These are phyloP conservation scores for Vultur gryphus DNA, from an alignment of 2,797 vertebrate genomes.

Conservation along the genomic window DNA sequence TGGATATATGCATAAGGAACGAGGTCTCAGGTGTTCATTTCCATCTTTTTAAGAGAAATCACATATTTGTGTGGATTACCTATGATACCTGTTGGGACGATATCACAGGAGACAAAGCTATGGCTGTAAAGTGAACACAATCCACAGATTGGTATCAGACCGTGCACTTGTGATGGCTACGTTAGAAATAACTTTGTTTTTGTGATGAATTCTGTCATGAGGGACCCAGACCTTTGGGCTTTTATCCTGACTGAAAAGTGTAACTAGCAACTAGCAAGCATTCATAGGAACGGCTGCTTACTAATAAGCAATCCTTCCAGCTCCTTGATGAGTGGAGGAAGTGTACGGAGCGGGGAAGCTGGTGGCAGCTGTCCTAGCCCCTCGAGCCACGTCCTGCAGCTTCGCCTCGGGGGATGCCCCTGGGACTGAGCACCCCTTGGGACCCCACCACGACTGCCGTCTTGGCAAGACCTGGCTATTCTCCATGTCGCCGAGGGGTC, in stretches of 20 bases:
- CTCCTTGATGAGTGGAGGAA: background rate
- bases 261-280: background rate
- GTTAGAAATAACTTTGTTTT: background rate
- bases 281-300: background rate
- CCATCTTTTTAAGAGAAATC: background rate
- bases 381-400: background rate
- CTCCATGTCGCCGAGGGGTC: rapidly evolving
- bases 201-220: background rate
- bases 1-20: background rate
- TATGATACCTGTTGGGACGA: background rate
- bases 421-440: background rate
- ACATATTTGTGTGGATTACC: background rate
- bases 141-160: background rate
- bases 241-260: background rate
- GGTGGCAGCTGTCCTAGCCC: background rate
- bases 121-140: background rate
- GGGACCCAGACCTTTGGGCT: background rate
- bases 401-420: rapidly evolving
- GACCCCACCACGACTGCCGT: rapidly evolving
- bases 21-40: background rate
- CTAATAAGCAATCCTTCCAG: background rate
- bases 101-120: background rate
- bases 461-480: background rate
- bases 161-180: background rate
- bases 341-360: rapidly evolving